These are phyloP conservation scores for Tricholauxania praeusta DNA, from an alignment of 2,888 invertebrate species.

Conservation along the genomic window DNA sequence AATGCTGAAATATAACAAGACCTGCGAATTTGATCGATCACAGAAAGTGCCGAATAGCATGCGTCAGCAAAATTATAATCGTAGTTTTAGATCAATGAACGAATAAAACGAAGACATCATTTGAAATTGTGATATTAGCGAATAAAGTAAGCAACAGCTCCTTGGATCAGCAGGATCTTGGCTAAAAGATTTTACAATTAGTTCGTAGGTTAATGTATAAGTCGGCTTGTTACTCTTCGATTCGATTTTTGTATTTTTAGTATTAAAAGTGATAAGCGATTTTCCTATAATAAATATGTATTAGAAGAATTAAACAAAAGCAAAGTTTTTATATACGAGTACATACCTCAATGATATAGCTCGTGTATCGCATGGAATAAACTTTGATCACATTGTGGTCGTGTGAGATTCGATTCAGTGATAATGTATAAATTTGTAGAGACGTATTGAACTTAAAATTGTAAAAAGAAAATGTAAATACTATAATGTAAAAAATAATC, in stretches of 20 bases:
- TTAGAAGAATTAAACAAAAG: no score
- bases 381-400: conserved; percentile 25
- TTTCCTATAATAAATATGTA: no score
- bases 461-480: no score
- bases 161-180: no score
- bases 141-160: background rate
- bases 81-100: conserved; percentile 49
- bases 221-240: no score
- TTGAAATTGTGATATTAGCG: conserved; percentile 7
- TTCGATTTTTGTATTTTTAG: no score
- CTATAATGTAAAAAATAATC: no score
- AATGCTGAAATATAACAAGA: conserved; percentile 72
- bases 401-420: background rate
- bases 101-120: background rate
- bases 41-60: conserved; percentile 67
- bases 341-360: conserved; percentile 5
- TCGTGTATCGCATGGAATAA: background rate
- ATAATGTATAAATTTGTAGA: no score
- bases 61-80: conserved; percentile 62
- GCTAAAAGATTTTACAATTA: background rate
- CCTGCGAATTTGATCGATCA: conserved; percentile 72
- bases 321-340: background rate
- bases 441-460: no score
- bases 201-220: background rate
- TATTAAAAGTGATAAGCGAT: no score